phyloP scores from a whole-genome alignment of 1,140 invertebrate genomes.

The Drosophila ficusphila region DNA sequence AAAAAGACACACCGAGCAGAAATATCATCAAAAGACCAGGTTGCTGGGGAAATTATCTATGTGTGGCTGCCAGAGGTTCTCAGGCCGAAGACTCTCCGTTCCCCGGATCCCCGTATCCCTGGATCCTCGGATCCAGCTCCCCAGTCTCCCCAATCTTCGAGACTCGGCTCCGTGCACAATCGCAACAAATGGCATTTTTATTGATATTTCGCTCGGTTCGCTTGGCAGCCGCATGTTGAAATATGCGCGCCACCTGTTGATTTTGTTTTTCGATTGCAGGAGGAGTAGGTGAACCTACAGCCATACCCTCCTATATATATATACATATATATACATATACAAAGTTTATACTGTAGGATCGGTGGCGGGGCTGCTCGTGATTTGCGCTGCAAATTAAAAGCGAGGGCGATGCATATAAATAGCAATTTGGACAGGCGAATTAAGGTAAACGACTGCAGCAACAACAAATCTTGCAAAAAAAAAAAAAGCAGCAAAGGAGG shows the following conservation, averaged over 20 bases:
- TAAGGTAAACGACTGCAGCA: constrained; percentile 72
- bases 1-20: constrained; percentile 33
- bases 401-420: constrained; percentile 80
- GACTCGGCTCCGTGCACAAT: constrained; percentile 62
- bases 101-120: not conserved
- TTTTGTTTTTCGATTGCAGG: constrained; percentile 71
- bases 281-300: constrained; percentile 34
- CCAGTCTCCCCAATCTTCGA: constrained; percentile 4
- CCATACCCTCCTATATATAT: constrained; percentile 5
- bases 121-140: not conserved
- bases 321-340: not conserved
- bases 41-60: constrained; percentile 69
- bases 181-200: constrained; percentile 81
- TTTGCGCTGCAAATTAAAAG: constrained; percentile 79
- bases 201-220: constrained; percentile 77
- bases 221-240: constrained; percentile 74
- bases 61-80: constrained; percentile 50
- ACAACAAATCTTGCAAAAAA: constrained; percentile 33
- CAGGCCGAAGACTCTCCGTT: constrained; percentile 6
- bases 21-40: constrained; percentile 38
- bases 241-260: constrained; percentile 81
- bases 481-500: constrained; percentile 19
- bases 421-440: constrained; percentile 80
- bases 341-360: not conserved
- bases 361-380: constrained; percentile 56